Conservation (phyloP, 1,140 invertebrate species). For the Lepidurus arcticus region DNA sequence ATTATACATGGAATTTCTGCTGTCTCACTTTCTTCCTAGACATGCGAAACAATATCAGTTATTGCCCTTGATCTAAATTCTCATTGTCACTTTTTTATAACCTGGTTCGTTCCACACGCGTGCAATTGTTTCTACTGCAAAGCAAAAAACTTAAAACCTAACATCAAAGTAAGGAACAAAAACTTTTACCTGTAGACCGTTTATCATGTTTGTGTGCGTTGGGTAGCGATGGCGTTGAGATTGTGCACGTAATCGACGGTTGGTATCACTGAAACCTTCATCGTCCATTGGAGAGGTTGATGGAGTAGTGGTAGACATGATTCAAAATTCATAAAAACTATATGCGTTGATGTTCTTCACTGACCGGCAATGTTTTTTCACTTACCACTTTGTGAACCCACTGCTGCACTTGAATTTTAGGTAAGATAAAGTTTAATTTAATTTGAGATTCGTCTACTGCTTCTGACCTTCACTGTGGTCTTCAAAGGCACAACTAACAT, state of each 20-base stretch:
- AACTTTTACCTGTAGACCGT: constrained; percentile 17
- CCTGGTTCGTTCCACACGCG: not conserved
- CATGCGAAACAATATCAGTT: too few species aligned
- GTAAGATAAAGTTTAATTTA: not conserved
- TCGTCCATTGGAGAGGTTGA: constrained; percentile 24
- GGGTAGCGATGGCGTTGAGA: not conserved
- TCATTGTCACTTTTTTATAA: not conserved
- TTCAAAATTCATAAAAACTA: not conserved
- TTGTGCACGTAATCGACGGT: not conserved
- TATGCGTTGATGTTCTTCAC: not conserved
- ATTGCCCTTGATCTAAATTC: too few species aligned
- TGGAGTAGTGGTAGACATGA: constrained; percentile 26
- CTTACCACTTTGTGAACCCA: not conserved
- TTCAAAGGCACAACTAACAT: constrained; percentile 7
- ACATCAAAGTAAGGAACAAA: not conserved
- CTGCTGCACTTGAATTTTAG: not conserved
- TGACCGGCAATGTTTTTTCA: not conserved
- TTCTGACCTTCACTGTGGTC: not conserved
- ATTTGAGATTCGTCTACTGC: not conserved
- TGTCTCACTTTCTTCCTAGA: too few species aligned
- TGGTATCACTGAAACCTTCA: constrained; percentile 24
- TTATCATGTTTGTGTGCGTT: not conserved
- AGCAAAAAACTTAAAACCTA: not conserved
- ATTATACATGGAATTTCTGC: not conserved
- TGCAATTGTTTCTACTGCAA: not conserved